These are phyloP conservation scores for Zygogramma bicolorata DNA, from an alignment of 2,888 invertebrate genomes.

Conservation along the genomic window DNA sequence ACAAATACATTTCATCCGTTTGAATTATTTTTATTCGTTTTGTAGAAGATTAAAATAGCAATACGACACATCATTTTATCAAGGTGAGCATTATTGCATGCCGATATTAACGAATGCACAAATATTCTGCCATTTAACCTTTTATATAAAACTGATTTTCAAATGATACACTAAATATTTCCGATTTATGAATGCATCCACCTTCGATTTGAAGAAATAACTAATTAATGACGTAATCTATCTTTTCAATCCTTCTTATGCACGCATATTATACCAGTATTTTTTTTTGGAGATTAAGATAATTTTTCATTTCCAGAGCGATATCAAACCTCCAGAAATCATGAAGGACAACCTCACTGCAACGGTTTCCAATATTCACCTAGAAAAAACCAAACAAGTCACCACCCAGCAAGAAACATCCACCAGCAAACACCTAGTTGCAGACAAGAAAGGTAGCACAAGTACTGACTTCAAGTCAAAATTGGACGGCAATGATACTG, in stretches of 20 bases:
- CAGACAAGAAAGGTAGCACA: not conserved
- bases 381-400: constrained; percentile 10
- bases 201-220: no score
- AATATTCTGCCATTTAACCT: not conserved
- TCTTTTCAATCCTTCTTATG: not conserved
- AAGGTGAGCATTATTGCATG: constrained; percentile 2
- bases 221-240: not conserved
- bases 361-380: not conserved
- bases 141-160: not conserved
- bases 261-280: not conserved
- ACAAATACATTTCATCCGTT: not conserved
- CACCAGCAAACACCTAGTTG: not conserved
- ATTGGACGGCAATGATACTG: not conserved
- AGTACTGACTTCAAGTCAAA: not conserved
- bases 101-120: not conserved
- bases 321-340: not conserved
- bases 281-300: not conserved
- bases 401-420: not conserved
- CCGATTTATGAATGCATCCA: no score
- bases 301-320: not conserved
- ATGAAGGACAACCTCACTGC: not conserved
- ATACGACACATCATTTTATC: not conserved
- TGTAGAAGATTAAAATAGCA: not conserved
- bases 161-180: not conserved
- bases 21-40: not conserved